phyloP scores from a whole-genome alignment of 2,797 vertebrate genomes.

The Botia kubotai region DNA sequence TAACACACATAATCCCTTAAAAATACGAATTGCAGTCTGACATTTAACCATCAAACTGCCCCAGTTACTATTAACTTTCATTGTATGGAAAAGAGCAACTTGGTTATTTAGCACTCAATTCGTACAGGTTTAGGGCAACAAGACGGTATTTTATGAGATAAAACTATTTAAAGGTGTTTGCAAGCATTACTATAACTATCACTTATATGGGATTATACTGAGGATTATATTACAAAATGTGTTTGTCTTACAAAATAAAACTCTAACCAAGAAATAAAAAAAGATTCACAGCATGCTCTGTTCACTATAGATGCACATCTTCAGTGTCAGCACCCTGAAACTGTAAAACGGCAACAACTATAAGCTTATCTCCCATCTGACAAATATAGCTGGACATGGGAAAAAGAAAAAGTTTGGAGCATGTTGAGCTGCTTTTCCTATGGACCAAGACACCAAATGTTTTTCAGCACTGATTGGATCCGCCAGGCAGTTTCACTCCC shows the following conservation, averaged over 20 bases:
- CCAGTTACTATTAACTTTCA: too few relatives aligned
- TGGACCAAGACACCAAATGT: conserved; percentile 53
- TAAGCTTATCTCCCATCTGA: conserved; percentile 27
- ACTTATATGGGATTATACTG: too few relatives aligned
- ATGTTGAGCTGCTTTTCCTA: conserved; percentile 61
- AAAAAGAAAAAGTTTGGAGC: conserved; percentile 33
- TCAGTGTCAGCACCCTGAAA: conserved; percentile 2
- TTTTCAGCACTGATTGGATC: conserved; percentile 64
- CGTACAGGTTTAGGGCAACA: too few relatives aligned
- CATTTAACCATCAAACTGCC: not conserved
- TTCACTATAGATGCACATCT: not conserved
- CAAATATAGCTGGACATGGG: conserved; percentile 29
- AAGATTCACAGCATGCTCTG: not conserved
- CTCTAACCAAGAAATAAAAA: not conserved
- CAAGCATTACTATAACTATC: too few relatives aligned
- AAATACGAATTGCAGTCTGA: not conserved
- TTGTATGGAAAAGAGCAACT: too few relatives aligned
- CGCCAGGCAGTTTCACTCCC: conserved; percentile 56
- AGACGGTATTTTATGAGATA: too few relatives aligned
- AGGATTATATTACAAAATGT: too few relatives aligned
- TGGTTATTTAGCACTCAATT: not conserved
- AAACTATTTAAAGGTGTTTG: too few relatives aligned
- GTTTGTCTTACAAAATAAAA: not conserved
- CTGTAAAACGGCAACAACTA: conserved; percentile 32
- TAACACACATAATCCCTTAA: too few relatives aligned